Conservation (phyloP, 2,113 vertebrate genomes). For the Rhinogobius similis region DNA sequence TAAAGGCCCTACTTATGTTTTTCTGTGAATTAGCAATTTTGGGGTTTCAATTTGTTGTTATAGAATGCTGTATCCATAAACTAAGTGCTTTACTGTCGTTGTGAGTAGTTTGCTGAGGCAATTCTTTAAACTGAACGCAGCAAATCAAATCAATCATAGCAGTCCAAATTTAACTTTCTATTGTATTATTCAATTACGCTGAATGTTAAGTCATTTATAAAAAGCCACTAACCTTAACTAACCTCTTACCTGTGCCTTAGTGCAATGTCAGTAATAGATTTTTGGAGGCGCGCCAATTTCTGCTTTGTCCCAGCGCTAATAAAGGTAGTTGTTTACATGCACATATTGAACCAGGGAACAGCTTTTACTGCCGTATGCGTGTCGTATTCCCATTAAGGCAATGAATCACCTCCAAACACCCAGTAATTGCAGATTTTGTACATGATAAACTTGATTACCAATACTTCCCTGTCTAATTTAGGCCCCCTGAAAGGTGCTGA, state of each 20-base stretch:
- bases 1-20: no score
- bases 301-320: not conserved
- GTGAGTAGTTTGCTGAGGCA: no score
- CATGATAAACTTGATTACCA: slow-evolving; percentile 42
- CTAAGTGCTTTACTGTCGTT: no score
- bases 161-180: no score
- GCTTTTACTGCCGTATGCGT: slow-evolving; percentile 8
- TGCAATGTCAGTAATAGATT: not conserved
- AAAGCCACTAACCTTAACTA: not conserved
- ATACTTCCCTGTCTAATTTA: slow-evolving; percentile 38
- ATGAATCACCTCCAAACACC: not conserved
- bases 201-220: not conserved
- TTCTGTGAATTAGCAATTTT: no score
- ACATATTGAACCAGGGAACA: slow-evolving; percentile 5
- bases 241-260: not conserved
- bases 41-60: no score
- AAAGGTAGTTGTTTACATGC: slow-evolving; percentile 6
- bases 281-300: not conserved
- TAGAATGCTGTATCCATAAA: no score
- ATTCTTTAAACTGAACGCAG: no score
- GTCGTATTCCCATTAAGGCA: slow-evolving; percentile 3
- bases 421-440: slow-evolving; percentile 22
- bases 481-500: slow-evolving; percentile 43
- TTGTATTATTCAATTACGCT: not conserved
- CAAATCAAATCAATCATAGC: no score